phyloP scores from a whole-genome alignment of 35 echinoderm and acorn worm genomes.

The Holothuria glaberrima region DNA sequence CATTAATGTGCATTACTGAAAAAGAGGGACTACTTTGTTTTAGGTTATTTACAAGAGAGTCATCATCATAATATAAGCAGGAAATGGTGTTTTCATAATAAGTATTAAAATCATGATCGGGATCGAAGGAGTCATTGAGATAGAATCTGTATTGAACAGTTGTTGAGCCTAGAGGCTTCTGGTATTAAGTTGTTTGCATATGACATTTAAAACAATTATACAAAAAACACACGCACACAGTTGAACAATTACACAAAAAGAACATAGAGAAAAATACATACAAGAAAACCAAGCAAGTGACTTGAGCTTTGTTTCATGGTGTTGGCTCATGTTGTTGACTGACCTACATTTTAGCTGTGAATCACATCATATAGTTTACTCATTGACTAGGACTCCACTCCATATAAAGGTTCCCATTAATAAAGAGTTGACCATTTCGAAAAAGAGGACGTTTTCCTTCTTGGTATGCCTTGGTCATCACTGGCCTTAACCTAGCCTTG shows the following conservation, averaged over 20 bases:
- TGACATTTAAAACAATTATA: background rate
- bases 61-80: background rate
- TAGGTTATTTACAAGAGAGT: slow-evolving; percentile 1
- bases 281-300: background rate
- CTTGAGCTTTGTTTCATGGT: background rate
- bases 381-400: background rate
- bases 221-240: background rate
- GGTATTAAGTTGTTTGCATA: slow-evolving; percentile 1
- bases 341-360: background rate
- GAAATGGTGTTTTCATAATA: background rate
- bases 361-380: background rate
- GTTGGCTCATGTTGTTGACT: background rate
- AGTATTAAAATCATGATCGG: background rate
- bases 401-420: slow-evolving; percentile 36
- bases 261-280: background rate
- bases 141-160: background rate
- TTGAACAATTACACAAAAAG: background rate
- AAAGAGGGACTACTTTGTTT: background rate
- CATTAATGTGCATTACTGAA: slow-evolving; percentile 8
- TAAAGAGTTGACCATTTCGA: slow-evolving; percentile 24
- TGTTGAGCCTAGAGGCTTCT: background rate
- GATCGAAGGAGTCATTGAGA: background rate
- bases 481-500: background rate
- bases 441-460: slow-evolving; percentile 41
- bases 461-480: slow-evolving; percentile 33